A percentile compares a stretch with the other conserved stretches of the same genome.
These are phyloP conservation scores for Glaucopsyche alexis DNA, from an alignment of 2,888 invertebrate species.

Conservation along the genomic window DNA sequence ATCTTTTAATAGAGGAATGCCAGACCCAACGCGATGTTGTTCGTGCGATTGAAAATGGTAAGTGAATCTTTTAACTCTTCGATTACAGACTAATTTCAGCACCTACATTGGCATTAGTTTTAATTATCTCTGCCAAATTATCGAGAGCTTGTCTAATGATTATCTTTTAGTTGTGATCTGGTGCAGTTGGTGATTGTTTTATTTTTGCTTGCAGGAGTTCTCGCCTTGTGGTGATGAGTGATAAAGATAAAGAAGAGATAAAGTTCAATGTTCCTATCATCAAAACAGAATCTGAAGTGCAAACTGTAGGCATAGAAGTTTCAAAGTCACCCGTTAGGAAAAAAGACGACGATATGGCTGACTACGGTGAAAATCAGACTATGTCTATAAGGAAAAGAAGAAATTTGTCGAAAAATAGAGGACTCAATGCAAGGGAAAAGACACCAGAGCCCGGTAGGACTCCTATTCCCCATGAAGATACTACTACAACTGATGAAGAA, in stretches of 20 bases:
- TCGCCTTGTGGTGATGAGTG: conserved; percentile 56
- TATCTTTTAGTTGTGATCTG: conserved; percentile 22
- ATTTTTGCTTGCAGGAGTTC: conserved; percentile 55
- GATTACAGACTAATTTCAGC: conserved; percentile 50
- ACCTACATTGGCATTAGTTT: conserved; percentile 63
- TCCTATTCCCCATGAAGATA: conserved; percentile 79
- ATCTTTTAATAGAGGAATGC: conserved; percentile 70
- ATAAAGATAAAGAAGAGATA: conserved; percentile 48
- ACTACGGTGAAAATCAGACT: conserved; percentile 57
- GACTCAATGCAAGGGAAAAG: conserved; percentile 70
- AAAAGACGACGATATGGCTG: conserved; percentile 52
- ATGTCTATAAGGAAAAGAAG: conserved; percentile 82
- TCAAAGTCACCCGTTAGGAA: conserved; percentile 51
- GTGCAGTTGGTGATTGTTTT: conserved; percentile 34
- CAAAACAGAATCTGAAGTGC: conserved; percentile 62
- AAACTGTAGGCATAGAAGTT: conserved; percentile 54
- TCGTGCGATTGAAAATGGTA: conserved; percentile 57
- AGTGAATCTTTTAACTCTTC: conserved; percentile 50
- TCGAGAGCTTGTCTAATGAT: conserved; percentile 26
- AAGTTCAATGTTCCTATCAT: conserved; percentile 57
- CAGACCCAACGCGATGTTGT: conserved; percentile 61
- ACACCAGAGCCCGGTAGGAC: conserved; percentile 74
- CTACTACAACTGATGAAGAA: conserved; percentile 81
- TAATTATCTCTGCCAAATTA: conserved; percentile 58
- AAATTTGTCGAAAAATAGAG: conserved; percentile 79